Conservation (phyloP, 2,888 invertebrate species). For the Hybos culiciformis region DNA sequence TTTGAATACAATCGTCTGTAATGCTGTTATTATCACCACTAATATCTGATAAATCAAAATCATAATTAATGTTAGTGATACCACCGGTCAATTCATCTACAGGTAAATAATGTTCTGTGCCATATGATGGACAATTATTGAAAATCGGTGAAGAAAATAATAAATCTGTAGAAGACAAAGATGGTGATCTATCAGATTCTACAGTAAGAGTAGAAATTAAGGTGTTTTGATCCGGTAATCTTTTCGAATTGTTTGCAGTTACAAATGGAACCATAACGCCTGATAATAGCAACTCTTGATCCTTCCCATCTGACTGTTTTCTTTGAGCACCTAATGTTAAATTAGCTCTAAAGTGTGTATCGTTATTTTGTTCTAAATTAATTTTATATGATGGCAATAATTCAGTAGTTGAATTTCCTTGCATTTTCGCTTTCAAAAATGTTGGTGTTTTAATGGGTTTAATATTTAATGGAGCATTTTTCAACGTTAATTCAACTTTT, state of each 20-base stretch:
- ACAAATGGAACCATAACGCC: conserved; percentile 3
- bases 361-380: neutral
- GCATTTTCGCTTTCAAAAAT: conserved; percentile 34
- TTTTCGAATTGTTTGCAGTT: neutral
- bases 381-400: conserved; percentile 6
- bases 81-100: conserved; percentile 43
- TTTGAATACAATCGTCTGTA: conserved; percentile 38
- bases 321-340: conserved; percentile 19
- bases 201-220: no score
- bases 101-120: conserved; percentile 40
- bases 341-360: conserved; percentile 29
- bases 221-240: no score
- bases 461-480: conserved; percentile 59
- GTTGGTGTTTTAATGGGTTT: conserved; percentile 50
- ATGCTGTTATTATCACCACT: conserved; percentile 60
- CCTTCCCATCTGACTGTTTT: neutral
- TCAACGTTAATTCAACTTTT: conserved; percentile 57
- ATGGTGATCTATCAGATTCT: no score
- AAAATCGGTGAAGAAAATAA: conserved; percentile 45
- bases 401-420: conserved; percentile 12
- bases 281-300: neutral
- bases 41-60: conserved; percentile 60
- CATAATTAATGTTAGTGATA: conserved; percentile 57
- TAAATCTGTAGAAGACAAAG: conserved; percentile 36
- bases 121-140: conserved; percentile 41